Conservation (phyloP, 2,113 vertebrate species). For the Chlamydotis undulata region DNA sequence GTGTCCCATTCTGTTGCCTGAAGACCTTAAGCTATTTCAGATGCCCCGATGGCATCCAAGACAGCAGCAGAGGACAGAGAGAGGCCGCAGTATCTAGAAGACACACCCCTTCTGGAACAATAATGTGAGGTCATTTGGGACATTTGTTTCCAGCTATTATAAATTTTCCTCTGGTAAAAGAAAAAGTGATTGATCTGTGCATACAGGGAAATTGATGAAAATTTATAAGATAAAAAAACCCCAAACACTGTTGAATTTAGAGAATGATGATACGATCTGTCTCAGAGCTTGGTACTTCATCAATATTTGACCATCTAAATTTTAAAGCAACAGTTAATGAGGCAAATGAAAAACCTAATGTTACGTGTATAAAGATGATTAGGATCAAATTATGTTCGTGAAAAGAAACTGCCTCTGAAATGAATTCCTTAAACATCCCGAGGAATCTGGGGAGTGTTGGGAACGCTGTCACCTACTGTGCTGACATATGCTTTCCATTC, state of each 20-base stretch:
- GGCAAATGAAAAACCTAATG: constrained; percentile 49
- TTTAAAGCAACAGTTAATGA: constrained; percentile 31
- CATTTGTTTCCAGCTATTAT: neutral
- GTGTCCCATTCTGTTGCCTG: neutral
- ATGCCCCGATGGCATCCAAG: neutral
- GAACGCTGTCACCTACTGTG: neutral
- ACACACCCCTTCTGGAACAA: neutral
- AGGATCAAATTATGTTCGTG: neutral
- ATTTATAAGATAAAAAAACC: neutral
- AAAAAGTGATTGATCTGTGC: neutral
- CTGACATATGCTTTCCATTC: neutral
- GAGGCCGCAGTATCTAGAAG: neutral
- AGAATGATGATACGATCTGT: neutral
- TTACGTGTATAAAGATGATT: constrained; percentile 14
- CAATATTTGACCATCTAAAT: neutral
- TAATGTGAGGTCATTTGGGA: neutral
- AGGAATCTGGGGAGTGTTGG: neutral
- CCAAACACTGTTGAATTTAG: neutral
- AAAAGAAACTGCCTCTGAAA: constrained; percentile 25
- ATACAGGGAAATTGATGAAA: neutral
- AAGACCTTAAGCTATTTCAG: neutral
- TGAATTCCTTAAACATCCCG: neutral
- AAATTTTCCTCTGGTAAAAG: neutral
- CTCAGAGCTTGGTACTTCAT: neutral
- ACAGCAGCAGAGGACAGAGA: neutral